Conservation (phyloP, 2,113 vertebrate genomes). For the Crypturellus undulatus region DNA sequence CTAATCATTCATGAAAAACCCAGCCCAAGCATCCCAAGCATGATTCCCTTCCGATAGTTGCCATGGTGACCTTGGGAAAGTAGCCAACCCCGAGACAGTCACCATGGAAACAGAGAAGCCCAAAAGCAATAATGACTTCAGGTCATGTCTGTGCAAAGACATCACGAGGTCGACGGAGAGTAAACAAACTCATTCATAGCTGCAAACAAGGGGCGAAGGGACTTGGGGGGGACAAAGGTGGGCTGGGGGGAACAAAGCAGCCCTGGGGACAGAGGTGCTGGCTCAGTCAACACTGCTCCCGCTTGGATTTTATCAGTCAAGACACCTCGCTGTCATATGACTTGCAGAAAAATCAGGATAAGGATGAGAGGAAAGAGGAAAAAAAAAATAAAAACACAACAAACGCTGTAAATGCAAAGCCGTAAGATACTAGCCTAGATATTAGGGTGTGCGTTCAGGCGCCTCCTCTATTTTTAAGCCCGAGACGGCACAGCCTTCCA, state of each 20-base stretch:
- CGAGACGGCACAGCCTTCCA: slow-evolving; percentile 43
- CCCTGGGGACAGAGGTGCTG: not conserved
- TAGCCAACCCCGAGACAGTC: slow-evolving; percentile 82
- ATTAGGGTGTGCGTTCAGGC: slow-evolving; percentile 38
- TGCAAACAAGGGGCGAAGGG: not conserved
- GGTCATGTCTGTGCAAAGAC: slow-evolving; percentile 75
- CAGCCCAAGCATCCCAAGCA: slow-evolving; percentile 84
- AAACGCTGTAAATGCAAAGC: slow-evolving; percentile 14
- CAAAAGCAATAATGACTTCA: slow-evolving; percentile 78
- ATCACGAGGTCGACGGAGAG: slow-evolving; percentile 62
- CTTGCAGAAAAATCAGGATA: slow-evolving; percentile 32
- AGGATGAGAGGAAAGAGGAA: not conserved
- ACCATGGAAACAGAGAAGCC: slow-evolving; percentile 84
- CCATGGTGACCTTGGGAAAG: slow-evolving; percentile 84
- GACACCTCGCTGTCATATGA: slow-evolving; percentile 20
- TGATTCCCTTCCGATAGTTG: slow-evolving; percentile 84
- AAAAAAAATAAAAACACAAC: too few relatives aligned
- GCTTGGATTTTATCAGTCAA: not conserved
- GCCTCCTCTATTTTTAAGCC: slow-evolving; percentile 61
- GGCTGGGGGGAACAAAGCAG: not conserved
- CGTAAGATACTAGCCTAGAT: slow-evolving; percentile 41
- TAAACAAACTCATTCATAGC: slow-evolving; percentile 71
- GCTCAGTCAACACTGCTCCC: not conserved
- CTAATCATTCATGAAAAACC: slow-evolving; percentile 85
- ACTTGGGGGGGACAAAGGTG: not conserved